Base-by-base conservation (phyloP, 2,888 invertebrate genomes). In the Malthinus seriepunctatus region DNA sequence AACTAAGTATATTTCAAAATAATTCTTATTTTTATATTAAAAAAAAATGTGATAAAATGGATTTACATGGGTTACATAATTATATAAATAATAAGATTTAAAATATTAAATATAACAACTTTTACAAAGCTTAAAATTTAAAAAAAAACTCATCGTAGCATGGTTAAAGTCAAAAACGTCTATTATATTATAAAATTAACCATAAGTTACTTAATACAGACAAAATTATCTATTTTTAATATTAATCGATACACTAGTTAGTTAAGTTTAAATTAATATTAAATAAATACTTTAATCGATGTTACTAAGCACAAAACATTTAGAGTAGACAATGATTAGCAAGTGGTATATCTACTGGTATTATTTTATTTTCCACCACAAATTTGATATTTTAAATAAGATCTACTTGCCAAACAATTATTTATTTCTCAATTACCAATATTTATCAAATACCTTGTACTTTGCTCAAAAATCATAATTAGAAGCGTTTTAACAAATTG, bases 291-390 rank as follows among this genome's bases (percentile, higher is more conserved):
- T 59, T 54, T 35, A 23, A 57, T 32, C 46, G 37, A 44, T 58
- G 53, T 59, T 54, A 59, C 59, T 53, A 32, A 49, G 46, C 50
- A 59, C 51, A 54, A 59, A 59, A 59, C 59, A 59, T 38, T 59
- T 59, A 59, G 50, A 54, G 39, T 51, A 59, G 50, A 50, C 46
- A 54, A 46, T 39, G 44, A 52, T 35, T 49, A 35, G 42, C 44
- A 31, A 53, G 50, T 47, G 46, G 35, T 46, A 37, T 47, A 37
- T 32, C 35, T 37, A 38, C 53, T 23, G 23, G 23, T 23, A 23
- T 23, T 23, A 23, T 23, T 23, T 23, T 23, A 23, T 23, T 3
- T 23, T 23, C 23, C 23, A 23, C 23, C 23, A 23, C 23, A 23
- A 23, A 23, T 23, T 23, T 23, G 23, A n/a, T n/a, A n/a, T 11